Evolutionary conservation across 2,797 vertebrate species (phyloP).

Genomic region (Chrysolophus pictus): DNA sequence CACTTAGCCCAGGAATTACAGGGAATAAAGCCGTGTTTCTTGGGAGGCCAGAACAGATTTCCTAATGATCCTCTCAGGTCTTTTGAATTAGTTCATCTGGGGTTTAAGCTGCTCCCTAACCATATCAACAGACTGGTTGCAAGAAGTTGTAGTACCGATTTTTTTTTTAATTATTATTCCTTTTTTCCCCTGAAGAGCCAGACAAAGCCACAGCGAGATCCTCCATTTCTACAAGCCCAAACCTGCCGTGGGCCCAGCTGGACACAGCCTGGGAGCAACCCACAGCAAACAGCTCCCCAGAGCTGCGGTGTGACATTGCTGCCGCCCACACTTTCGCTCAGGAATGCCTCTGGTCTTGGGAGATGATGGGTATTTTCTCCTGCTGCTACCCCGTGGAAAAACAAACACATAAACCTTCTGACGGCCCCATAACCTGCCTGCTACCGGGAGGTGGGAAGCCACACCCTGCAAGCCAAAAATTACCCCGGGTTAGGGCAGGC

Average conservation of each 20-base stretch:
- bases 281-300: conserved; percentile 22
- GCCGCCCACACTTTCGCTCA: conserved; percentile 51
- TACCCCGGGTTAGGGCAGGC: neutral
- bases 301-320: neutral
- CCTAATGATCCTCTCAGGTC: neutral
- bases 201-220: conserved; percentile 6
- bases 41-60: neutral
- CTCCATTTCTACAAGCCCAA: neutral
- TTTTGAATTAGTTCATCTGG: neutral
- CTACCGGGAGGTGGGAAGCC: neutral
- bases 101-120: neutral
- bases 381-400: conserved; percentile 34
- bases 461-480: neutral
- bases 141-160: neutral
- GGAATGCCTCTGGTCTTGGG: conserved; percentile 41
- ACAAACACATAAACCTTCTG: conserved; percentile 33
- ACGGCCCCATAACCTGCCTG: neutral
- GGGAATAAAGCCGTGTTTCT: neutral
- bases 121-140: neutral
- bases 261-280: neutral
- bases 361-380: conserved; percentile 60
- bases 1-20: neutral
- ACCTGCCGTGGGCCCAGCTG: neutral
- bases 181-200: neutral
- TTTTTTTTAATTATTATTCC: accelerated